Conservation (phyloP, 2,888 invertebrate genomes). For the Drosophila fulvimacula region DNA sequence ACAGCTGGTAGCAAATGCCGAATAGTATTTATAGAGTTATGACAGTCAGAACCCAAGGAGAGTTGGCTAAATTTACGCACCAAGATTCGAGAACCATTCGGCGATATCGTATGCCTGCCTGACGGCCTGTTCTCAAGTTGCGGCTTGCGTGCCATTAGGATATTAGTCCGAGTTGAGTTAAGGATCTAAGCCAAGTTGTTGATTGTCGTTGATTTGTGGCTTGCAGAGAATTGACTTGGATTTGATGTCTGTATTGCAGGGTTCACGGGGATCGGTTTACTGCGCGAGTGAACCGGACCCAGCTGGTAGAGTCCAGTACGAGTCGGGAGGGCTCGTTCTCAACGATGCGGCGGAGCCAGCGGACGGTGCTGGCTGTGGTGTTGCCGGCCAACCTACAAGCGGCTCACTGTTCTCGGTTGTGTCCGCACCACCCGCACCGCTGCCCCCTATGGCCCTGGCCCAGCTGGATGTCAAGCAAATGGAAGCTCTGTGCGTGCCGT, state of each 20-base stretch:
- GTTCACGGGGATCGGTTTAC: slow-evolving; percentile 85
- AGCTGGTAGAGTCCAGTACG: slow-evolving; percentile 85
- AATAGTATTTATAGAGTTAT: not conserved
- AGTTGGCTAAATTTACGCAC: slow-evolving; percentile 33
- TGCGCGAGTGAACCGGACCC: slow-evolving; percentile 85
- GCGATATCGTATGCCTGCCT: slow-evolving; percentile 37
- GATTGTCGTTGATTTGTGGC: slow-evolving; percentile 62
- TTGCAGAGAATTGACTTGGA: slow-evolving; percentile 28
- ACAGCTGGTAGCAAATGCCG: not conserved
- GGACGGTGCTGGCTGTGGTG: slow-evolving; percentile 68
- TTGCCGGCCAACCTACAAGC: slow-evolving; percentile 80
- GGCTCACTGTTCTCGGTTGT: slow-evolving; percentile 89
- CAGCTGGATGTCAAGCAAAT: slow-evolving; percentile 83
- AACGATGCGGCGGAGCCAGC: slow-evolving; percentile 57
- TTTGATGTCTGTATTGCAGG: slow-evolving; percentile 64
- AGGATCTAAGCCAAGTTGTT: slow-evolving; percentile 32
- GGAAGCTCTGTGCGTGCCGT: slow-evolving; percentile 68
- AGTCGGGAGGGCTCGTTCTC: slow-evolving; percentile 85
- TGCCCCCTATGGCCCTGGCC: slow-evolving; percentile 83
- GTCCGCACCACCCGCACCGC: slow-evolving; percentile 87
- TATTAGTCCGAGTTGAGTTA: slow-evolving; percentile 54
- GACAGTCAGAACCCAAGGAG: not conserved
- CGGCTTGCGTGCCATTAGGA: slow-evolving; percentile 53
- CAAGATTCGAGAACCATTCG: slow-evolving; percentile 19
- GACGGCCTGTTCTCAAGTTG: not conserved